Percentiles rank a stretch among this genome's conserved stretches.
phyloP scores from a whole-genome alignment of 2,797 vertebrate genomes.

The Eutrigla gurnardus region DNA sequence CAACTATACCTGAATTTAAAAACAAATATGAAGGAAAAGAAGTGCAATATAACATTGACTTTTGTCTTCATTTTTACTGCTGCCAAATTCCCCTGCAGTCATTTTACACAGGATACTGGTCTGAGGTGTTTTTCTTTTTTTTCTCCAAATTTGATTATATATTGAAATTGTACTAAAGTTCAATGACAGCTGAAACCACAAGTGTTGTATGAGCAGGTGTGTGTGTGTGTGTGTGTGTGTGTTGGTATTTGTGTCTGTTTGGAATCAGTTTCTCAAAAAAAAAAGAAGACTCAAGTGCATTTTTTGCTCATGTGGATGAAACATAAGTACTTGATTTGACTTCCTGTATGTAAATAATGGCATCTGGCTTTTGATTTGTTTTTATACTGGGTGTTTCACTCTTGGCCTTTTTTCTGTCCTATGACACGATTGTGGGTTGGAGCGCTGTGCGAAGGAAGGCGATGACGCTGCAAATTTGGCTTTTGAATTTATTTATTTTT shows the following conservation, averaged over 20 bases:
- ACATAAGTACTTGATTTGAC: slow-evolving; percentile 77
- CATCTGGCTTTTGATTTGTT: slow-evolving; percentile 80
- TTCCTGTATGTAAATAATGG: slow-evolving; percentile 87
- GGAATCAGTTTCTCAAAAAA: slow-evolving; percentile 60
- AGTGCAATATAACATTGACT: neutral
- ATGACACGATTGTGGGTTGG: slow-evolving; percentile 51
- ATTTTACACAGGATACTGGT: neutral
- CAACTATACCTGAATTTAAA: neutral
- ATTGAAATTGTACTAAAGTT: slow-evolving; percentile 27
- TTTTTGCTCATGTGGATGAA: slow-evolving; percentile 75
- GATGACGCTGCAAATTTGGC: slow-evolving; percentile 48
- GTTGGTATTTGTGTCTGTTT: slow-evolving; percentile 65
- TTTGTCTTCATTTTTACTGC: neutral
- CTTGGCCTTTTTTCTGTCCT: slow-evolving; percentile 80
- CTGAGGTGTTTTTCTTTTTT: neutral
- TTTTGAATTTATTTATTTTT: slow-evolving; percentile 38
- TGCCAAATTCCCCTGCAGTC: neutral
- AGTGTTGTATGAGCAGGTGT: slow-evolving; percentile 50
- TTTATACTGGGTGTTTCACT: slow-evolving; percentile 83
- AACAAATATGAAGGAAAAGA: neutral
- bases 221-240: slow-evolving; percentile 60
- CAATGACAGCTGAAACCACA: slow-evolving; percentile 56
- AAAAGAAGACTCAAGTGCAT: slow-evolving; percentile 62
- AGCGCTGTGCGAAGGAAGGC: slow-evolving; percentile 52
- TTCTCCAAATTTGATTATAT: neutral